Conservation (phyloP, 2,888 invertebrate genomes). For the Diachrysia chrysitis region DNA sequence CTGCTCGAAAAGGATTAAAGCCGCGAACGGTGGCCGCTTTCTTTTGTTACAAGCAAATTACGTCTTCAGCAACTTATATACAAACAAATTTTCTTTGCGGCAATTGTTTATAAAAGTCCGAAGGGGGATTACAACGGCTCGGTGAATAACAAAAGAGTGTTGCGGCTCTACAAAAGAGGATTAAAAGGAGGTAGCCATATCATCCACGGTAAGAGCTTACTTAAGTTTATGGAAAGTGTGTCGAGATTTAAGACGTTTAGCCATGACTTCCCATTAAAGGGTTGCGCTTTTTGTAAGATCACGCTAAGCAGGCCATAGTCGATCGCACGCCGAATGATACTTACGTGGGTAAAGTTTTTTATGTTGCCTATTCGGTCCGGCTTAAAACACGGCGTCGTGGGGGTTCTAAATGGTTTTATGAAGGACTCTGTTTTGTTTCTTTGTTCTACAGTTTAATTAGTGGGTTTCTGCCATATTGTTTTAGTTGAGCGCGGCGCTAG, state of each 20-base stretch:
- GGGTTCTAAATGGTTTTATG: constrained; percentile 84
- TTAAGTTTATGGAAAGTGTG: constrained; percentile 87
- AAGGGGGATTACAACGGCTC: constrained; percentile 78
- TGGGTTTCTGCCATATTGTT: constrained; percentile 77
- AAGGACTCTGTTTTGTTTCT: constrained; percentile 76
- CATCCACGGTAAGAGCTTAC: constrained; percentile 85
- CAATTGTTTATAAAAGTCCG: constrained; percentile 83
- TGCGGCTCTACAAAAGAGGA: constrained; percentile 85
- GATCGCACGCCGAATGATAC: constrained; percentile 79
- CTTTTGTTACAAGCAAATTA: constrained; percentile 76
- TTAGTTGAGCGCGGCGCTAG: constrained; percentile 65
- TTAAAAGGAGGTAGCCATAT: constrained; percentile 86
- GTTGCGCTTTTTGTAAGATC: constrained; percentile 87
- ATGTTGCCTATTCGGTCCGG: constrained; percentile 71
- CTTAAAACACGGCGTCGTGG: constrained; percentile 77
- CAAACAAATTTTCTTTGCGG: constrained; percentile 77
- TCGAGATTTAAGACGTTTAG: constrained; percentile 82
- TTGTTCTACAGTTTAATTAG: constrained; percentile 84
- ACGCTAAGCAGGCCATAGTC: constrained; percentile 78
- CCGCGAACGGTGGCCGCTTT: constrained; percentile 63
- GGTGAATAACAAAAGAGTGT: constrained; percentile 83
- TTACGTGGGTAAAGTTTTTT: constrained; percentile 75
- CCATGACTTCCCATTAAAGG: constrained; percentile 86
- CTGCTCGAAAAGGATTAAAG: constrained; percentile 51
- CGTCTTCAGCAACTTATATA: constrained; percentile 71